Evolutionary conservation across 2,888 invertebrate genomes (phyloP).

Genomic region (Oegoconia quadripuncta): DNA sequence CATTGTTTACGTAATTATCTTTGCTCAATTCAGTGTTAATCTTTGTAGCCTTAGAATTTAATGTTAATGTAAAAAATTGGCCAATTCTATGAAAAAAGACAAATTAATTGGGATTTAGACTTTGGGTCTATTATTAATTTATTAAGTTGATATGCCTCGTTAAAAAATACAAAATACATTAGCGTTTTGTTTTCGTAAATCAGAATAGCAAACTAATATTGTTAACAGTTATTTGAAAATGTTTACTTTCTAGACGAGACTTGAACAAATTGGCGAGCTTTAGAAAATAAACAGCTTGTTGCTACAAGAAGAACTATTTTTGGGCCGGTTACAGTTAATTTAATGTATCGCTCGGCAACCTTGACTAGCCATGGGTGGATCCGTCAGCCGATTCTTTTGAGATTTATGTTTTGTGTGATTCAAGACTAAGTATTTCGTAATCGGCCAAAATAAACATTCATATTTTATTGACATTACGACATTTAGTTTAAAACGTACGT

Average conservation of each 20-base stretch:
- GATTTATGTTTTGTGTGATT: constrained; percentile 52
- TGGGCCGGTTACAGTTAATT: constrained; percentile 58
- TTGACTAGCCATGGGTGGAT: constrained; percentile 53
- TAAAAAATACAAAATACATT: constrained; percentile 29
- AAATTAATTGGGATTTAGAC: background rate
- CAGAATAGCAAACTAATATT: constrained; percentile 29
- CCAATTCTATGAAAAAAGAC: background rate
- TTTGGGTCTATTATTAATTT: too few species aligned
- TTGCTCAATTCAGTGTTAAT: constrained; percentile 15
- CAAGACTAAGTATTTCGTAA: constrained; percentile 66
- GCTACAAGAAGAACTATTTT: constrained; percentile 48
- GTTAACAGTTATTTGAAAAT: constrained; percentile 32
- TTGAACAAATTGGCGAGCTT: constrained; percentile 40
- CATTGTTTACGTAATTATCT: constrained; percentile 20
- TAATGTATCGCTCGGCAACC: constrained; percentile 56
- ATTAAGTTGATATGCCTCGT: constrained; percentile 12
- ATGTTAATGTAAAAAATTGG: background rate
- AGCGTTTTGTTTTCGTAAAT: constrained; percentile 31
- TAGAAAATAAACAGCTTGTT: constrained; percentile 40
- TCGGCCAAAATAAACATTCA: constrained; percentile 72
- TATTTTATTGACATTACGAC: constrained; percentile 76
- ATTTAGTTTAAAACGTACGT: constrained; percentile 34
- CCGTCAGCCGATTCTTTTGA: constrained; percentile 57
- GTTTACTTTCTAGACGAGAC: constrained; percentile 31
- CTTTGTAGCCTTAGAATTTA: background rate